Base-by-base conservation (phyloP, 1,140 invertebrate species). In the Hirudo medicinalis region DNA sequence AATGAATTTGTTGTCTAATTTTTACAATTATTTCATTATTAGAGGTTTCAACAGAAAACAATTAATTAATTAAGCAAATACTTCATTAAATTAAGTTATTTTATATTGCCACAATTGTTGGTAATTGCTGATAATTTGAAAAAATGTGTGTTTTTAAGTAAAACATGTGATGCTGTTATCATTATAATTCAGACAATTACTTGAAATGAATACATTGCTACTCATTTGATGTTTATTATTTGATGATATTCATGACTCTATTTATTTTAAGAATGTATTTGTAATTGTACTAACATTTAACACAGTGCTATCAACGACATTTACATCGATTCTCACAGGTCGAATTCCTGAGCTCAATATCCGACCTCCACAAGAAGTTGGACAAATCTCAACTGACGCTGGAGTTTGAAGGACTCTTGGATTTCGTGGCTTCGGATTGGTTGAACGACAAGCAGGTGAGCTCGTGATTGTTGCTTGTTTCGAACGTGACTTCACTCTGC, bases 361-460 rank as follows among this genome's bases (percentile, higher is more conserved):
- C 22, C 2, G 57, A 63, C 3, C 29, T 63, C 22, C 57, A 63
- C 57, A 63, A n/a, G 29, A 22, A 63, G 29, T 25, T 63, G 22
- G 29, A 63, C 29, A 22, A 13, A 32, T 63, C 57, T 25, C 57
- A 63, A 32, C 57, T 63, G 57, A 63, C 57, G 29, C 0, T 15
- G 8, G 57, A 63, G 22, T 63, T 63, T n/a, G 57, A 13, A 3
- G 57, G 57, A 15, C 29, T 32, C 11, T 15, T 63, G 22, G 57
- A 63, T 13, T 63, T 63, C 17, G 57, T 15, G 22, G 22, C 19
- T 63, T 22, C 22, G 0, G 57, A 63, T 25, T 63, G 57, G 57
- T 9, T 63, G 22, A 63, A 63, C 17, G 57, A 63, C 29, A 63
- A 63, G 17, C 22, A 63, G 57, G 57, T 63, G 57, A 49, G 11